Evolutionary conservation across 1,140 invertebrate genomes (phyloP), one percentile per base, ranked within the genome.

Genomic region (Amyelois transitella): DNA sequence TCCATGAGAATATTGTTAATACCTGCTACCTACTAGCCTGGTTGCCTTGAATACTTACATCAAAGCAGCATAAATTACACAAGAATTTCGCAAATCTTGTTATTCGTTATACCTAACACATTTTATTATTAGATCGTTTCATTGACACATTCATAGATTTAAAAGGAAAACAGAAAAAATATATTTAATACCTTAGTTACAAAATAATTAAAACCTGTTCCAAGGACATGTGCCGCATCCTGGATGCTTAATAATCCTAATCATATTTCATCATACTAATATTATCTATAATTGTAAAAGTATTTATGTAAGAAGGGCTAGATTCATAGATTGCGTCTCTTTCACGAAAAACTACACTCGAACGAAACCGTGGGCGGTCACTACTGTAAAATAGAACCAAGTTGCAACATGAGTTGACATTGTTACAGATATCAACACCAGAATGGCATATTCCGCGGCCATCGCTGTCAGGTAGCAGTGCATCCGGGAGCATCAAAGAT

Each of bases 371-470:
- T n/a, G n/a, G n/a, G n/a, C n/a, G n/a, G n/a, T n/a, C n/a, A n/a
- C n/a, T n/a, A n/a, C n/a, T n/a, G n/a, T n/a, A n/a, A n/a, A n/a
- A 28, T 28, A 28, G 5, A 28, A 28, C 5, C 25, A 28, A 28
- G 5, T 10, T 28, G 5, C 25, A 28, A 28, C 10, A 28, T 6
- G 5, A 28, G 10, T 28, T 18, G 5, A 45, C 12, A 19, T 54
- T 17, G 65, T 90, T 89, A 18, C 87, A 92, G 91, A 91, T 92
- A 75, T 88, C 91, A 77, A 62, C 72, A 44, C 71, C 74, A 12
- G 90, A 91, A 62, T 94, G 93, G 93, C 93, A 94, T 75, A 94
- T 94, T 80, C 94, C 94, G 62, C 91, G 94, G 87, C 93, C 93
- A 66, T 94, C 93, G 69, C 86, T 95, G 62, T 90, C 93, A 64